Percentiles rank a stretch among this genome's conserved stretches.
These are phyloP conservation scores for Malurus alboscapulatus DNA, from an alignment of 2,113 vertebrate genomes.

Conservation along the genomic window DNA sequence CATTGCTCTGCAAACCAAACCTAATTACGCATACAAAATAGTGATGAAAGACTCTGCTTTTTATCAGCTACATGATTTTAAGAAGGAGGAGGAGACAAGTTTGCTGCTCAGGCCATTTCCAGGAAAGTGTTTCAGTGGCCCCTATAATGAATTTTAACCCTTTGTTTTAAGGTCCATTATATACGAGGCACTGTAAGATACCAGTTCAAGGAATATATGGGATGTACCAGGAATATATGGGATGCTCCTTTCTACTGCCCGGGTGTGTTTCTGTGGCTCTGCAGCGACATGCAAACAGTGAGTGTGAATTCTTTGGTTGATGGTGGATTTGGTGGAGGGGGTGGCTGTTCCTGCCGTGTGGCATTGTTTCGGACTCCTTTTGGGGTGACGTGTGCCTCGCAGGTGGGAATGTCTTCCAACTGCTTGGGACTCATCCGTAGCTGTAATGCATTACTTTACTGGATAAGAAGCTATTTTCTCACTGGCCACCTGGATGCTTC, in stretches of 20 bases:
- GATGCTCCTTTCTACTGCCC: background rate
- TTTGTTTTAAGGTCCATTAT: background rate
- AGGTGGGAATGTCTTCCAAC: background rate
- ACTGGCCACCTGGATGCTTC: slow-evolving; percentile 52
- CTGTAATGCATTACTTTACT: background rate
- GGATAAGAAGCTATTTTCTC: slow-evolving; percentile 39
- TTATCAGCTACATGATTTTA: background rate
- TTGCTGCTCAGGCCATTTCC: background rate
- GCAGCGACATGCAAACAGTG: background rate
- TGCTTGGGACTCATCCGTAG: background rate
- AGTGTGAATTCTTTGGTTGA: fast-evolving
- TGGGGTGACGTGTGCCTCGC: background rate
- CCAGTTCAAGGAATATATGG: background rate
- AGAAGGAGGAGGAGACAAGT: background rate
- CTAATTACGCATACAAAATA: background rate
- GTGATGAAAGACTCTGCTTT: slow-evolving; percentile 18
- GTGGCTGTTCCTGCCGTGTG: background rate
- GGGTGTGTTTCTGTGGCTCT: background rate
- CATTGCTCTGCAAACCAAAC: background rate
- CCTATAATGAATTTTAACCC: background rate
- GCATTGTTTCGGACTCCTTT: background rate
- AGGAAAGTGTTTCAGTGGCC: background rate
- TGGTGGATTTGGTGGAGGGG: background rate
- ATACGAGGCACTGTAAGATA: background rate
- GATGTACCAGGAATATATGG: background rate